Evolutionary conservation across 2,888 invertebrate genomes (phyloP).

Genomic region (Eristalis intricaria): DNA sequence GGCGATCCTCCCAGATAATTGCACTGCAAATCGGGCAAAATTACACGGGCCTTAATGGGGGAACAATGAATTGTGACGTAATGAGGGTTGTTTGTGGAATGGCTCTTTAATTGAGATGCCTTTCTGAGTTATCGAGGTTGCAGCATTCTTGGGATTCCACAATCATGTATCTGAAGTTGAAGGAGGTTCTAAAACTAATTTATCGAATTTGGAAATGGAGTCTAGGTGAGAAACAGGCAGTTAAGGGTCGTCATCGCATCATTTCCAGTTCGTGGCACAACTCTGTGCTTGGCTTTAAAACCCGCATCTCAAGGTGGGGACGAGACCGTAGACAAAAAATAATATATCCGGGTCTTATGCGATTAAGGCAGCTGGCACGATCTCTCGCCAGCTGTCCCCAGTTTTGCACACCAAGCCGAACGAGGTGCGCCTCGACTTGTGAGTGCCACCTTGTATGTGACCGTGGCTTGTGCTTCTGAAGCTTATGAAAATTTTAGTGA

Average conservation of each 20-base stretch:
- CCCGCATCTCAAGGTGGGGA: not conserved
- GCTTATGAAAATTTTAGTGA: too few relatives aligned
- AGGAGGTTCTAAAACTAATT: not conserved
- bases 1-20: slow-evolving; percentile 22
- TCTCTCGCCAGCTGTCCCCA: too few relatives aligned
- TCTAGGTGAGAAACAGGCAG: too few relatives aligned
- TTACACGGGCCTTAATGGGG: slow-evolving; percentile 25
- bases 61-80: slow-evolving; percentile 32
- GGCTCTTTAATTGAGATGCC: not conserved
- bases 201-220: not conserved
- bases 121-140: not conserved
- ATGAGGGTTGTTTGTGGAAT: slow-evolving; percentile 28
- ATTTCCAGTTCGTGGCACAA: too few relatives aligned
- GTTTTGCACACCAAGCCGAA: too few relatives aligned
- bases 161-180: not conserved
- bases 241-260: not conserved
- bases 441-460: too few relatives aligned
- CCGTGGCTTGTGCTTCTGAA: too few relatives aligned
- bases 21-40: slow-evolving; percentile 28
- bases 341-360: too few relatives aligned
- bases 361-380: too few relatives aligned
- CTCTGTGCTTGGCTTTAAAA: not conserved
- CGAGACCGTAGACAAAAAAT: not conserved
- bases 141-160: not conserved
- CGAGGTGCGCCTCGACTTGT: too few relatives aligned